These are phyloP conservation scores for Myiagra hebetior DNA, from an alignment of 2,113 vertebrate species.

Conservation along the genomic window DNA sequence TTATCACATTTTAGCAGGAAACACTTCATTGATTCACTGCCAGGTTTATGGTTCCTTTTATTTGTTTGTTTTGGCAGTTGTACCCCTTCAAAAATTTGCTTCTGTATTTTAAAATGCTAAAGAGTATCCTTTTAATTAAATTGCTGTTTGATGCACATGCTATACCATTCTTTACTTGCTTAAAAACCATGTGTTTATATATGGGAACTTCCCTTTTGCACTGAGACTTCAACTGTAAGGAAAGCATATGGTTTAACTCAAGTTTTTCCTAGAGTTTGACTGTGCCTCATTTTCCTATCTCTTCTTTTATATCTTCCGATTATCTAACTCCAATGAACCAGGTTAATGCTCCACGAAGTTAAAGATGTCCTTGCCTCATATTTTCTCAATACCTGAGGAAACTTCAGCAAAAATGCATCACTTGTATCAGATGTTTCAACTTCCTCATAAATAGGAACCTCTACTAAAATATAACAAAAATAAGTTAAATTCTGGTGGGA, in stretches of 20 bases:
- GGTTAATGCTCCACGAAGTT: not conserved
- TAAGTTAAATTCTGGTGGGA: not conserved
- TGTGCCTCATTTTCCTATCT: not conserved
- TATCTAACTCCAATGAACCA: not conserved
- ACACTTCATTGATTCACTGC: slow-evolving; percentile 15
- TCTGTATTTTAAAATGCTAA: slow-evolving; percentile 35
- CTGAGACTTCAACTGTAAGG: not conserved
- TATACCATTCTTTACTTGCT: not conserved
- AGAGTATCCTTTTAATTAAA: slow-evolving; percentile 39
- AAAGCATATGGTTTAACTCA: not conserved
- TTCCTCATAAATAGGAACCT: not conserved
- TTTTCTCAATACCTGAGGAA: not conserved
- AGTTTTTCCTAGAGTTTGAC: not conserved
- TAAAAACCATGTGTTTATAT: not conserved
- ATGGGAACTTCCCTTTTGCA: not conserved
- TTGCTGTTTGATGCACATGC: not conserved
- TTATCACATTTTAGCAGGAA: slow-evolving; percentile 25
- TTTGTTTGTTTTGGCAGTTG: slow-evolving; percentile 18
- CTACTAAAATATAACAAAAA: not conserved
- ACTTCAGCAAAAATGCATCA: not conserved
- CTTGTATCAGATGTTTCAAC: not conserved
- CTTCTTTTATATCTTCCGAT: not conserved
- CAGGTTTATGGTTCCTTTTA: not conserved
- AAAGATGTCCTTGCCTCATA: not conserved
- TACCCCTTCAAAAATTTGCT: slow-evolving; percentile 12